Evolutionary conservation across 2,797 vertebrate species (phyloP), one percentile per base, ranked within the genome.

Genomic region (Melanitta fusca): DNA sequence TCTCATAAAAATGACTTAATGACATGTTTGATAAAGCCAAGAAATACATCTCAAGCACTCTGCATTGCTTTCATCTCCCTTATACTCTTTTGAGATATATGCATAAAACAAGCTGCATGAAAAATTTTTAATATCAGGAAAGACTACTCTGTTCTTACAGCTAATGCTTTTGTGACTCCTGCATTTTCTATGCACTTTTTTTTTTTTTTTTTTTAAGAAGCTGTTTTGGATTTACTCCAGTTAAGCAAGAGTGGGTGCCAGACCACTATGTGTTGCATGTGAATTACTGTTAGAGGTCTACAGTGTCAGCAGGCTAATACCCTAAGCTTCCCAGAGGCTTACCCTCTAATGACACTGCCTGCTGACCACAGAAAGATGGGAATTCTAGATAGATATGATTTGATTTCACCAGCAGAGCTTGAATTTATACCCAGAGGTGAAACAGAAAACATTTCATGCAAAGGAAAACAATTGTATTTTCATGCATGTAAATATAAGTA

Each of bases 1-100:
- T 78, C 19, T 39, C 22, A 27, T 75, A 61, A 86, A 93, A 87
- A 73, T 49, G 1, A 39, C 34, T 69, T 79, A 80, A 57, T 65
- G 30, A 8, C 39, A 62, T 57, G 6, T 79, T 73, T 82, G 43
- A 66, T 82, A 60, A 70, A 73, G 28, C 57, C 53, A 51, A 70
- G 72, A 73, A 43, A 88, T 24, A 73, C 32, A 73, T 32, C 20
- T 81, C 41, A 84, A 62, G 53, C 8, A 36, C 10, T 28, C 27
- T 38, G 19, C 41, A 22, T 11, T 56, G 30, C 54, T 79, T 80
- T 84, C 60, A 51, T 53, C 56, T 13, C 43, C 47, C 62, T 95
- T 91, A 71, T 94, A 87, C 32, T 13, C 58, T 72, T 95, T 45
- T 3, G 66, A 96, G 74, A 36, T 17, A 25, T 6, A 61, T 2